Evolutionary conservation across 2,797 vertebrate genomes (phyloP).

Genomic region (Ispidina lecontei): DNA sequence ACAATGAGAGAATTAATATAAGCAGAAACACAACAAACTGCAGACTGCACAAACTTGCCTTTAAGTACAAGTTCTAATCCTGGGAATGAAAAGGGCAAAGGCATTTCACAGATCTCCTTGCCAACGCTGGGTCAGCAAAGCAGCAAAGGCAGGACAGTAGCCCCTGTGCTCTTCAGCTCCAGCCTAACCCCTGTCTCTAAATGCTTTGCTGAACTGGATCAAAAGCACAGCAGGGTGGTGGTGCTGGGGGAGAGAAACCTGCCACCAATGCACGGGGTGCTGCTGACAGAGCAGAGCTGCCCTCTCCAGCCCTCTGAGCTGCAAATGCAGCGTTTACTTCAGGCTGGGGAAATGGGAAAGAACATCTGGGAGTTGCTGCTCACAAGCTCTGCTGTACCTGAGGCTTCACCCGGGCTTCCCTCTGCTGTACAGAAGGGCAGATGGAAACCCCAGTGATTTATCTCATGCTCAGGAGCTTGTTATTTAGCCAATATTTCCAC

Average conservation of each 20-base stretch:
- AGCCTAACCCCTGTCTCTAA: neutral
- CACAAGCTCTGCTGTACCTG: neutral
- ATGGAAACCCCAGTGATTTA: neutral
- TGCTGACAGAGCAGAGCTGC: neutral
- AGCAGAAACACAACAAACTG: neutral
- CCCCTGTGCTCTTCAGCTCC: neutral
- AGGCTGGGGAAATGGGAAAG: neutral
- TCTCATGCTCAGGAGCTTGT: neutral
- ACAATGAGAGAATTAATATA: conserved; percentile 15
- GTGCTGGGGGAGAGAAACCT: neutral
- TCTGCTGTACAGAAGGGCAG: neutral
- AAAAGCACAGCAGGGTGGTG: neutral
- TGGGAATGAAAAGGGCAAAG: neutral
- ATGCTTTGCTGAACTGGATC: neutral
- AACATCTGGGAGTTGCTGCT: neutral
- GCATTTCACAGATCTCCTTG: neutral
- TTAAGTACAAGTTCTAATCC: neutral
- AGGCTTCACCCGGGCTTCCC: neutral
- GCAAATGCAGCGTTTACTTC: neutral
- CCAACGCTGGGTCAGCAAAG: neutral
- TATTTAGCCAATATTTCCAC: neutral
- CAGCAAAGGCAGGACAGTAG: neutral
- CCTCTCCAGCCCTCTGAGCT: neutral
- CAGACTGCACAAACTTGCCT: neutral
- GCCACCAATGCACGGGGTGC: accelerated